Evolutionary conservation across 2,113 vertebrate genomes (phyloP).

Genomic region (Nesospiza acunhae): DNA sequence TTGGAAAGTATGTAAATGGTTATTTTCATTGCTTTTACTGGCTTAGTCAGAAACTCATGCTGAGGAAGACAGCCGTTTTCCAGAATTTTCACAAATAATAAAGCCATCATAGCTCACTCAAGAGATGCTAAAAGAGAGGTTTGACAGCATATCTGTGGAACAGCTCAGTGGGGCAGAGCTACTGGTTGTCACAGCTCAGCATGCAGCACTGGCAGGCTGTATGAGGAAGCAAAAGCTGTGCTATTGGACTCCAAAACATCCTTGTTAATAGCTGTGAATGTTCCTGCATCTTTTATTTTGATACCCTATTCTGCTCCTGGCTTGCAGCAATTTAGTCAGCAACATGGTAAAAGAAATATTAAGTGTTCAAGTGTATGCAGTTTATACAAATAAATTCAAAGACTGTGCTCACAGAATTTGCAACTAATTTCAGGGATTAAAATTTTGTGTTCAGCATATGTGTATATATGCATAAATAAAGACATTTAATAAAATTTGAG

Average conservation of each 20-base stretch:
- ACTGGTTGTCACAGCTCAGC: not conserved
- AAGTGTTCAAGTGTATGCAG: not conserved
- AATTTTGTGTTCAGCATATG: not conserved
- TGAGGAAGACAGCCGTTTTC: not conserved
- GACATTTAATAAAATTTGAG: not conserved
- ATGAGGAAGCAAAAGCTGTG: not conserved
- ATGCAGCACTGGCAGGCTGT: not conserved
- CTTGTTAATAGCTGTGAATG: not conserved
- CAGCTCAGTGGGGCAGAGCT: not conserved
- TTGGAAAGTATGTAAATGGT: constrained; percentile 54
- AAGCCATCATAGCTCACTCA: not conserved
- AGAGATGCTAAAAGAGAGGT: not conserved
- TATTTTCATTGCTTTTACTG: constrained; percentile 27
- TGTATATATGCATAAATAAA: not conserved
- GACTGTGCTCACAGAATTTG: not conserved
- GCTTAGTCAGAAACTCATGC: constrained; percentile 34
- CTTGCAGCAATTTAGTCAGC: not conserved
- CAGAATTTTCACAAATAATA: constrained; percentile 30
- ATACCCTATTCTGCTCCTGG: not conserved
- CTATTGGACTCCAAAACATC: not conserved
- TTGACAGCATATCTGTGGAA: not conserved
- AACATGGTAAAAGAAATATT: not conserved
- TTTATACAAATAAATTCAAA: not conserved
- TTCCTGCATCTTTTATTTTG: not conserved
- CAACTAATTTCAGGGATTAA: not conserved